These are phyloP conservation scores for Stenchaetothrips biformis DNA, from an alignment of 2,888 invertebrate species.

Conservation along the genomic window DNA sequence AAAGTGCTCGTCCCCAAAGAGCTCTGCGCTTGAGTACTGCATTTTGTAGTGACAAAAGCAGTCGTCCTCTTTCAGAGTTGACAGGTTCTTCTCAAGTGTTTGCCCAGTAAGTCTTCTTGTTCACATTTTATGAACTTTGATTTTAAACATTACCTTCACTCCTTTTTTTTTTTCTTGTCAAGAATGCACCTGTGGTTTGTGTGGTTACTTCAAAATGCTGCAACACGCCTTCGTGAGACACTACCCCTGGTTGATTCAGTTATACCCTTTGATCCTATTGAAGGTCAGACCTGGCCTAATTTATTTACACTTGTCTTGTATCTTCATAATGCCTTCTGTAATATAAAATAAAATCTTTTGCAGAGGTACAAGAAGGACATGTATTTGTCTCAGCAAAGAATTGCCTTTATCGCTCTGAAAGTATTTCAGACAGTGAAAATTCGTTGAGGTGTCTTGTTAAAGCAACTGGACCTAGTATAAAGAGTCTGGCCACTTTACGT, in stretches of 20 bases:
- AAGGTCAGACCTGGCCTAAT: conserved; percentile 6
- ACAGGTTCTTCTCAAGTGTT: conserved; percentile 27
- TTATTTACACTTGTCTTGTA: not conserved
- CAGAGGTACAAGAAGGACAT: not conserved
- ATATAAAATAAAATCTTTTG: not conserved
- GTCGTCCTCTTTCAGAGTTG: conserved; percentile 17
- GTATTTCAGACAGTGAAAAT: not conserved
- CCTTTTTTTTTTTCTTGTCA: not conserved
- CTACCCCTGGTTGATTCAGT: not conserved
- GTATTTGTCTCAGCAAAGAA: not conserved
- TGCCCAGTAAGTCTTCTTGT: conserved; percentile 24
- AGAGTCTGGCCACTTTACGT: conserved; percentile 12
- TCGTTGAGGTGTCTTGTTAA: not conserved
- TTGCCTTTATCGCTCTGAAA: not conserved
- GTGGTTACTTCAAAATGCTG: conserved; percentile 25
- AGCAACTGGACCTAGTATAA: not conserved
- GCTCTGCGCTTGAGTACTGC: conserved; percentile 21
- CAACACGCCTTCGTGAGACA: conserved; percentile 26
- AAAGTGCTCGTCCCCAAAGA: conserved; percentile 10
- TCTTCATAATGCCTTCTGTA: not conserved
- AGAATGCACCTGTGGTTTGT: conserved; percentile 29
- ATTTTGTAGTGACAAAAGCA: not conserved
- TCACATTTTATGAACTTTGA: not conserved
- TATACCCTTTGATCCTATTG: not conserved
- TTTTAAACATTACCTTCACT: not conserved